phyloP scores from a whole-genome alignment of 1,140 invertebrate genomes.

The Teleopsis dalmanni region DNA sequence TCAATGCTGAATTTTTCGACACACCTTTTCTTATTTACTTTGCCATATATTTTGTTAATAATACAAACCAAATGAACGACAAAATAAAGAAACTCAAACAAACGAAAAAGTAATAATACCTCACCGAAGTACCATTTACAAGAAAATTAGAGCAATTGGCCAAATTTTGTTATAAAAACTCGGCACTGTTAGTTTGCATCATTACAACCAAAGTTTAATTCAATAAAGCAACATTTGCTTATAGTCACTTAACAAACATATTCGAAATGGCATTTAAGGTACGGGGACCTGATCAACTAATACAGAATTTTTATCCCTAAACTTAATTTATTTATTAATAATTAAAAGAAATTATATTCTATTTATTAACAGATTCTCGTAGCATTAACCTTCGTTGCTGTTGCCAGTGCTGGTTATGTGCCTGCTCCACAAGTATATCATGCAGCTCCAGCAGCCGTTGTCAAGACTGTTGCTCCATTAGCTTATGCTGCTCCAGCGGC shows the following conservation, averaged over 20 bases:
- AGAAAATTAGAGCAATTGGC: too few species aligned
- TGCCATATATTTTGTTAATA: too few species aligned
- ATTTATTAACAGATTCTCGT: constrained; percentile 9
- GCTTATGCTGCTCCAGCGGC: constrained; percentile 17
- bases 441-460: constrained; percentile 6
- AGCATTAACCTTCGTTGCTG: constrained; percentile 20
- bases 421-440: constrained; percentile 21
- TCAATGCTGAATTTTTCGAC: constrained; percentile 3
- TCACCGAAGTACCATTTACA: too few species aligned
- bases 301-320: too few species aligned
- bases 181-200: too few species aligned
- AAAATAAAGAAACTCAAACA: too few species aligned
- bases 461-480: constrained; percentile 21
- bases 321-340: too few species aligned
- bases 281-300: too few species aligned
- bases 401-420: constrained; percentile 28
- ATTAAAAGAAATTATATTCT: too few species aligned
- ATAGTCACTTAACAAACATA: background rate
- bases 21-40: background rate
- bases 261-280: constrained; percentile 41
- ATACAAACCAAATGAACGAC: too few species aligned
- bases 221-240: constrained; percentile 1
- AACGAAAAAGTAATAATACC: too few species aligned
- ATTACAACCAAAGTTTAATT: constrained; percentile 1
- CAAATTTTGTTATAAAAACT: too few species aligned